phyloP scores from a whole-genome alignment of 2,113 vertebrate species.

The Rhegmatorhina hoffmannsi region DNA sequence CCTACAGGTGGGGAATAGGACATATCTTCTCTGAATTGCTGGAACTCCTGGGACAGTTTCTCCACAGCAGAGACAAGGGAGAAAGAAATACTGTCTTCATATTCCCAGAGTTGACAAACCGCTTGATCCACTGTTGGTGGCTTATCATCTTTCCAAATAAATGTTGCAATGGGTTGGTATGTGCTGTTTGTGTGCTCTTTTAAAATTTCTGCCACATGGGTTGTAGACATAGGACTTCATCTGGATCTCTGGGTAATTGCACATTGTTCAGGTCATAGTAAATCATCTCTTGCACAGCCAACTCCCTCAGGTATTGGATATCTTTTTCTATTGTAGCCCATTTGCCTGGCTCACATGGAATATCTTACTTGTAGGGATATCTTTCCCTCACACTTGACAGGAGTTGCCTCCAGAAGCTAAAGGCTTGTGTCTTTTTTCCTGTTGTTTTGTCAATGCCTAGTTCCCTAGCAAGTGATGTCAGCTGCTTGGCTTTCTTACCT shows the following conservation, averaged over 20 bases:
- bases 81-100: no score
- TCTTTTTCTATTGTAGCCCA: neutral
- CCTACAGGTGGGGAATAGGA: neutral
- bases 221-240: neutral
- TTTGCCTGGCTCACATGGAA: neutral
- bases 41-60: neutral
- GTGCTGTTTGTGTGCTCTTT: neutral
- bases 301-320: neutral
- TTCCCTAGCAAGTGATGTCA: neutral
- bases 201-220: neutral
- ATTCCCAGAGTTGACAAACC: neutral
- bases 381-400: neutral
- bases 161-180: neutral
- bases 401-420: neutral
- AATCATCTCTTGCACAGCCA: neutral
- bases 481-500: no score
- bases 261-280: neutral
- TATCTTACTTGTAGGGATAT: neutral
- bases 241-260: neutral
- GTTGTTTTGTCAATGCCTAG: neutral
- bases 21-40: neutral
- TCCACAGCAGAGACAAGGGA: neutral
- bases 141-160: neutral
- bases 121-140: neutral
- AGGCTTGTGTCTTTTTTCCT: neutral